phyloP scores from a whole-genome alignment of 2,797 vertebrate species.

The Coluber constrictor region DNA sequence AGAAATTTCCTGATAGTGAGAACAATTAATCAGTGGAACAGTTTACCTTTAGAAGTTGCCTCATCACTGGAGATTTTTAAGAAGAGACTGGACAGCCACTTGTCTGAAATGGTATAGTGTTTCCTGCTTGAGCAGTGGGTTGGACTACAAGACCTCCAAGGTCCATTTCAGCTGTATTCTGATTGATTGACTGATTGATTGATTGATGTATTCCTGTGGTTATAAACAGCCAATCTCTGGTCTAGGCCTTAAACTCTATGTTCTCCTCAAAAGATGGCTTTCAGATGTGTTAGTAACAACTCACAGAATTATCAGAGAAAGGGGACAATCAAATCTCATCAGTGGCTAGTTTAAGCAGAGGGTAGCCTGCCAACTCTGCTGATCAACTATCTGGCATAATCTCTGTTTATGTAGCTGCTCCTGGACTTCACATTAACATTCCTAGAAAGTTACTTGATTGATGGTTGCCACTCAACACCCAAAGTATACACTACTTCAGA shows the following conservation, averaged over 20 bases:
- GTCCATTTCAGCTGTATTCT: background rate
- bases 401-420: background rate
- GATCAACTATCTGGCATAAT: background rate
- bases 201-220: background rate
- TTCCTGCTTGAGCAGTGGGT: background rate
- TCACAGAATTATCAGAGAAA: background rate
- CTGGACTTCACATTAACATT: background rate
- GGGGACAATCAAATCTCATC: background rate
- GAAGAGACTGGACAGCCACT: background rate
- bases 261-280: background rate
- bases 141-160: background rate
- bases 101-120: background rate
- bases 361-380: background rate
- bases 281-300: background rate
- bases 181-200: too few species aligned
- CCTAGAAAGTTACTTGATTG: background rate
- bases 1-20: background rate
- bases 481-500: background rate
- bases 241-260: background rate
- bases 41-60: background rate
- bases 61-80: background rate
- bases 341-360: background rate
- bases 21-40: background rate
- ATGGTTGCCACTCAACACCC: background rate
- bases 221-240: background rate